phyloP scores from a whole-genome alignment of 2,797 vertebrate genomes.

The Emys orbicularis region DNA sequence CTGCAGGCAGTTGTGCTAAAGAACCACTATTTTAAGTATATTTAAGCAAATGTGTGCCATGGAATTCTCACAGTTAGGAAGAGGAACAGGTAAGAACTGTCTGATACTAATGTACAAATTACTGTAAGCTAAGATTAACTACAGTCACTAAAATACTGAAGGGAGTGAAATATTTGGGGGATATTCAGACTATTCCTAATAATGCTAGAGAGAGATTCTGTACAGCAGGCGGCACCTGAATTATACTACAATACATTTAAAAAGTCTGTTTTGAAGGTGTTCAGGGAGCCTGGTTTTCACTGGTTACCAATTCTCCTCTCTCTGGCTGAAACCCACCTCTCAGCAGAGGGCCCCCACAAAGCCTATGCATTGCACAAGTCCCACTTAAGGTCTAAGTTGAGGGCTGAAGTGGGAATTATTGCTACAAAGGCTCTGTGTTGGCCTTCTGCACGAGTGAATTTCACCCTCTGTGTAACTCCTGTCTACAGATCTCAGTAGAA shows the following conservation, averaged over 20 bases:
- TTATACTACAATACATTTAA: background rate
- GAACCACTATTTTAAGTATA: background rate
- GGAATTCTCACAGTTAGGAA: background rate
- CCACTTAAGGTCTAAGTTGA: background rate
- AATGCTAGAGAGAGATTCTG: background rate
- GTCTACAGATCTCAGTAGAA: background rate
- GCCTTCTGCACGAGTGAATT: background rate
- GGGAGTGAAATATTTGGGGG: background rate
- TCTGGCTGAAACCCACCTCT: background rate
- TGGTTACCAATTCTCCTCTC: rapidly evolving
- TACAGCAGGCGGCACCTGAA: background rate
- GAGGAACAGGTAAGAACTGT: background rate
- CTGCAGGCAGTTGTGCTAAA: background rate
- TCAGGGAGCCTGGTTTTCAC: background rate
- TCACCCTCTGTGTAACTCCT: background rate
- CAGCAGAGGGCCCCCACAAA: background rate
- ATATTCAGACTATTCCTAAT: background rate
- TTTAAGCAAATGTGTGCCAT: background rate
- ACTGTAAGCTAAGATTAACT: too few species aligned
- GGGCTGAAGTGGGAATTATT: background rate
- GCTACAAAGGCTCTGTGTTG: background rate
- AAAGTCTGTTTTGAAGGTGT: background rate
- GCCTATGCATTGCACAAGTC: background rate
- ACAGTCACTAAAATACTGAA: background rate
- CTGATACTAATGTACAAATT: background rate